phyloP scores from a whole-genome alignment of 92 coral and sea anemone genomes.

The Actinostola sp. region DNA sequence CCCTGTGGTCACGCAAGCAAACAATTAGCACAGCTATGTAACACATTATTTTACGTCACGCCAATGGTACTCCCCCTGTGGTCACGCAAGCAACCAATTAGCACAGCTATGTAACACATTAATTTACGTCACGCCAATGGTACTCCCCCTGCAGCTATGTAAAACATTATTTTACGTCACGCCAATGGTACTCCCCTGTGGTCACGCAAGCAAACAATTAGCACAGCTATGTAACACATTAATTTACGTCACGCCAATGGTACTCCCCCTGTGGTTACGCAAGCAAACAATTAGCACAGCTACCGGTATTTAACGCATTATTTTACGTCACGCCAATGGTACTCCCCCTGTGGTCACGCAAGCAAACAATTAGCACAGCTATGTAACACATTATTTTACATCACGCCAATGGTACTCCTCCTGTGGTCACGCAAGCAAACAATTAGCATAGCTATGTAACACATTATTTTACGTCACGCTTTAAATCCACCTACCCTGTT shows the following conservation, averaged over 20 bases:
- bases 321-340: neutral
- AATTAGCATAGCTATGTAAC: neutral
- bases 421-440: neutral
- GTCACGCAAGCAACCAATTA: neutral
- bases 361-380: neutral
- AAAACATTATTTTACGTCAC: neutral
- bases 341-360: neutral
- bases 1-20: conserved; percentile 59
- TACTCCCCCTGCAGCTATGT: conserved; percentile 75
- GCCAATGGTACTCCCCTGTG: too few relatives aligned
- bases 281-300: conserved; percentile 1
- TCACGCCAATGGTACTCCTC: neutral
- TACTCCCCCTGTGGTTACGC: conserved; percentile 76
- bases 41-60: neutral
- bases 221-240: neutral
- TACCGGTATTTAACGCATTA: neutral
- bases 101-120: neutral
- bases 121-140: conserved; percentile 94
- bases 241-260: conserved; percentile 94
- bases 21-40: neutral
- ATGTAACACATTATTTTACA: neutral
- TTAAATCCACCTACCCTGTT: conserved; percentile 70
- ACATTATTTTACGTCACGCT: neutral
- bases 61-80: too few relatives aligned
- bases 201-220: neutral